A percentile compares a stretch with the other conserved stretches of the same genome.
phyloP scores from a whole-genome alignment of 1,140 invertebrate genomes.

The Mycetomoellerius zeteki region DNA sequence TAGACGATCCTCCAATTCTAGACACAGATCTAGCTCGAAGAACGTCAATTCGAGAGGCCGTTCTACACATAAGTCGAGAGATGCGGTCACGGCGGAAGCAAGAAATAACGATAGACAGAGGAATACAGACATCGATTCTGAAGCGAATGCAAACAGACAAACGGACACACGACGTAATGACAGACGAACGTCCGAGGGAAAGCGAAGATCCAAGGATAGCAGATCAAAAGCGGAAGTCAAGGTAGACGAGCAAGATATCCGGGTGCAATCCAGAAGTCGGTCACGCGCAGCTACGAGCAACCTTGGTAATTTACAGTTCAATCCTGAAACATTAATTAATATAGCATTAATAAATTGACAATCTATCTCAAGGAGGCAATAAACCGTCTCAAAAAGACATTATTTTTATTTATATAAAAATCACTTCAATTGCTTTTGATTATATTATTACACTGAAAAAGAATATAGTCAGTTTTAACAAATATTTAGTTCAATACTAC shows the following conservation, averaged over 20 bases:
- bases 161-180: conserved; percentile 50
- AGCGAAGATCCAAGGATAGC: conserved; percentile 41
- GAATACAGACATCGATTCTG: conserved; percentile 22
- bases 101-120: conserved; percentile 40
- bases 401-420: not conserved
- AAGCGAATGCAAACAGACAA: not conserved
- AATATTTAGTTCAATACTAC: too few relatives aligned
- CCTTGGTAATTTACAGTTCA: conserved; percentile 13
- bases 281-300: not conserved
- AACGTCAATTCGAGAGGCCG: conserved; percentile 54
- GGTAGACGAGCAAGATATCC: conserved; percentile 64
- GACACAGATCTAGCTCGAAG: conserved; percentile 22
- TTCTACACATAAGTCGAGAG: conserved; percentile 28
- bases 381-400: not conserved
- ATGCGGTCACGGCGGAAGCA: conserved; percentile 17
- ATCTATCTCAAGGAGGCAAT: not conserved
- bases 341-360: not conserved
- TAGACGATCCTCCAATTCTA: conserved; percentile 25
- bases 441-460: too few relatives aligned
- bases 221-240: conserved; percentile 51
- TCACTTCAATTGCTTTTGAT: not conserved
- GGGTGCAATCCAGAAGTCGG: conserved; percentile 64
- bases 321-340: conserved; percentile 10
- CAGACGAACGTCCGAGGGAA: conserved; percentile 45
- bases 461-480: too few relatives aligned